Percentiles rank a stretch among this genome's conserved stretches.
phyloP scores from a whole-genome alignment of 2,797 vertebrate species.

The Streptopelia turtur region DNA sequence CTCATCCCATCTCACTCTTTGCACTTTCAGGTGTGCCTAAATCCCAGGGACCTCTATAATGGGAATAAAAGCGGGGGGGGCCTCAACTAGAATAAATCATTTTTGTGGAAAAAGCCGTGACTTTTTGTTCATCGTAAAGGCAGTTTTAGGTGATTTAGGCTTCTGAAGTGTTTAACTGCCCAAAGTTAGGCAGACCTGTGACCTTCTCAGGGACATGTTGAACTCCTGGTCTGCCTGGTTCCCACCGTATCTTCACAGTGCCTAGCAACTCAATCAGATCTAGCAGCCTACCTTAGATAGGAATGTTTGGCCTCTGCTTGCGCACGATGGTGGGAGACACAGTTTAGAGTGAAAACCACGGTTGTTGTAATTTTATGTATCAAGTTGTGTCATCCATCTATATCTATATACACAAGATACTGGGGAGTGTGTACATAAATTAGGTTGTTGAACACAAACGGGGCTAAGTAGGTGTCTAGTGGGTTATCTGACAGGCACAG shows the following conservation, averaged over 20 bases:
- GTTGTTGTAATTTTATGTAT: conserved; percentile 30
- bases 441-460: background rate
- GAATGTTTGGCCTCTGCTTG: conserved; percentile 12
- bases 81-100: background rate
- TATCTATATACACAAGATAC: background rate
- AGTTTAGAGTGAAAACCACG: background rate
- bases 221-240: background rate
- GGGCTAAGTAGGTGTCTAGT: background rate
- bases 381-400: background rate
- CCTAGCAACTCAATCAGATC: background rate
- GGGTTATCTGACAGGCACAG: conserved; percentile 41
- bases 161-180: background rate
- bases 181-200: background rate
- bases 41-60: background rate
- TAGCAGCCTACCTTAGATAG: background rate
- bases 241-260: background rate
- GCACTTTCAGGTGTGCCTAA: background rate
- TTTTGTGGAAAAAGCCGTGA: rapidly evolving
- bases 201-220: background rate
- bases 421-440: conserved; percentile 21
- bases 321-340: rapidly evolving
- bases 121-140: background rate
- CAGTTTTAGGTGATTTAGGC: background rate
- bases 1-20: background rate
- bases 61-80: background rate